Conservation (phyloP, 2,113 vertebrate genomes). For the Perccottus glenii region DNA sequence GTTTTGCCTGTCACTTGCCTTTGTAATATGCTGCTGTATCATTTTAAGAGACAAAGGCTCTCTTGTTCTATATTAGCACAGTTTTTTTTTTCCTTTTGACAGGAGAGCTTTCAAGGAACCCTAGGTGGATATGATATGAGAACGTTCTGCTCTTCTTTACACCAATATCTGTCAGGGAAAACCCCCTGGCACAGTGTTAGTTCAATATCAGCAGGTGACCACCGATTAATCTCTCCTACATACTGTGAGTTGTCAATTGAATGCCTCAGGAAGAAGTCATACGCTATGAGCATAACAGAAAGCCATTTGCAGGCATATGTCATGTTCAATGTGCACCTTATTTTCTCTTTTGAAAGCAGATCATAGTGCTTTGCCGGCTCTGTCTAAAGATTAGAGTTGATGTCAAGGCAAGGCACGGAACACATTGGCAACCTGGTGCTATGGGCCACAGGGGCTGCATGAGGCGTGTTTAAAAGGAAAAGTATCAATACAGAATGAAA, state of each 20-base stretch:
- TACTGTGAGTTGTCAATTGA: slow-evolving; percentile 71
- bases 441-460: slow-evolving; percentile 46
- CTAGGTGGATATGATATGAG: slow-evolving; percentile 29
- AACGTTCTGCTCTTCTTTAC: slow-evolving; percentile 29
- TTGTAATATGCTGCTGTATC: background rate
- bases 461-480: slow-evolving; percentile 63
- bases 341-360: slow-evolving; percentile 54
- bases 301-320: slow-evolving; percentile 64
- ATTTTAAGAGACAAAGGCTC: slow-evolving; percentile 1
- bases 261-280: slow-evolving; percentile 54
- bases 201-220: slow-evolving; percentile 48
- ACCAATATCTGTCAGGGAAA: slow-evolving; percentile 37
- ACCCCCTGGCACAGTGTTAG: slow-evolving; percentile 27
- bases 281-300: slow-evolving; percentile 62
- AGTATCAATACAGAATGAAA: slow-evolving; percentile 58
- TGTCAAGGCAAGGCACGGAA: slow-evolving; percentile 47
- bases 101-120: slow-evolving; percentile 14
- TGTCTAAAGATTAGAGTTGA: slow-evolving; percentile 61
- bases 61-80: background rate
- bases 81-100: background rate
- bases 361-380: slow-evolving; percentile 36
- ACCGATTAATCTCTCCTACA: slow-evolving; percentile 71
- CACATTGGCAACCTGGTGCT: slow-evolving; percentile 39
- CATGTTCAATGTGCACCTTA: slow-evolving; percentile 57
- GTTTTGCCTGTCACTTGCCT: background rate